Conservation (phyloP, 2,797 vertebrate species). For the Heliangelus exortis region DNA sequence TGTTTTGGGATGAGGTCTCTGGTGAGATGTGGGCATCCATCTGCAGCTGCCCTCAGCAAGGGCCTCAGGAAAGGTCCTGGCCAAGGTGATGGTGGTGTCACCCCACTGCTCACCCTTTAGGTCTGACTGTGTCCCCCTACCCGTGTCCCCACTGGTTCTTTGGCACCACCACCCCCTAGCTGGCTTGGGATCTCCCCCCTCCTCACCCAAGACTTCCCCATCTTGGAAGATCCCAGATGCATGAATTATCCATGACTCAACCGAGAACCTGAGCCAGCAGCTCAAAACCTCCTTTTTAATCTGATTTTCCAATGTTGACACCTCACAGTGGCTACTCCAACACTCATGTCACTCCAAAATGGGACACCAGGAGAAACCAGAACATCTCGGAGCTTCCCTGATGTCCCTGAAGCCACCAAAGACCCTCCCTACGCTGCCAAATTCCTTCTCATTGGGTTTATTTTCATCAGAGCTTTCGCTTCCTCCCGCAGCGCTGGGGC, state of each 20-base stretch:
- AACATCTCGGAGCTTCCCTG: neutral
- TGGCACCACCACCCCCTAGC: neutral
- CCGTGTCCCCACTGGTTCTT: neutral
- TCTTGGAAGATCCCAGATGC: neutral
- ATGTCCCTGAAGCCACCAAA: neutral
- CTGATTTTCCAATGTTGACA: neutral
- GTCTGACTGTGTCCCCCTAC: neutral
- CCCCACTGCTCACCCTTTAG: fast-evolving
- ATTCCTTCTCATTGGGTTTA: neutral
- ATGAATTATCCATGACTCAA: neutral
- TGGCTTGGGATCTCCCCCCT: neutral
- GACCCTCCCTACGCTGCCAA: fast-evolving
- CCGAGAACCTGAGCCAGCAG: neutral
- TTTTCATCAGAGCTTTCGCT: neutral
- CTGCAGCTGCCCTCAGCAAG: neutral
- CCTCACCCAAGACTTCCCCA: neutral
- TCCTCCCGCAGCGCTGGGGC: neutral
- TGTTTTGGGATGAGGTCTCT: neutral
- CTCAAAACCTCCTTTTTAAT: neutral
- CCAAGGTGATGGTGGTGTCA: fast-evolving
- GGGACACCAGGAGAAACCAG: neutral
- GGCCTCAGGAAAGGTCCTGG: neutral
- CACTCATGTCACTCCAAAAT: neutral
- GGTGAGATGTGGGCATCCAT: neutral
- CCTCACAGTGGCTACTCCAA: neutral